Percentiles rank a stretch among this genome's conserved stretches.
Evolutionary conservation across 2,113 vertebrate genomes (phyloP).

Genomic region (Eolophus roseicapilla): DNA sequence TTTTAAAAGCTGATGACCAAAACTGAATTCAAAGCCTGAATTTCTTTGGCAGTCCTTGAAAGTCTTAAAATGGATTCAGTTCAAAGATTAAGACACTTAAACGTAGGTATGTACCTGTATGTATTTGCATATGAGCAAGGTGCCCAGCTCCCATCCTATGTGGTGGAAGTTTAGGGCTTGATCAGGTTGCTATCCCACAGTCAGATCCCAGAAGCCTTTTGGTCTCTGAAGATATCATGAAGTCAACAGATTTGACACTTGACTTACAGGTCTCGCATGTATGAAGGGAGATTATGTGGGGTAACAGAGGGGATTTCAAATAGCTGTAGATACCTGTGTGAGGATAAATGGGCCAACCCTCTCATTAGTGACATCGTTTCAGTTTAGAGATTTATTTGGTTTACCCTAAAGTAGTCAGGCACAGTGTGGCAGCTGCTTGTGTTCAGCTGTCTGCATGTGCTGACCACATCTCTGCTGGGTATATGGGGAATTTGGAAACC

Average conservation of each 20-base stretch:
- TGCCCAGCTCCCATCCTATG: neutral
- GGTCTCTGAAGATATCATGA: neutral
- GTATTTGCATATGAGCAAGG: neutral
- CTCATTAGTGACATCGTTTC: neutral
- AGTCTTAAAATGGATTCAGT: neutral
- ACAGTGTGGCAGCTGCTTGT: neutral
- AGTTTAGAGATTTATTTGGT: neutral
- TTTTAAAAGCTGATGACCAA: neutral
- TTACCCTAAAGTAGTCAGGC: neutral
- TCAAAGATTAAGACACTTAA: neutral
- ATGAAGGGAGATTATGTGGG: neutral
- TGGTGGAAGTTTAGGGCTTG: neutral
- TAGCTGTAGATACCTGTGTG: neutral
- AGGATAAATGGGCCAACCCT: neutral
- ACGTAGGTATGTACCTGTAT: neutral
- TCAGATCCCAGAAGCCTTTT: neutral
- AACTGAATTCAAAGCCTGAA: neutral
- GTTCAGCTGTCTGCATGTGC: neutral
- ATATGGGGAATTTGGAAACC: neutral
- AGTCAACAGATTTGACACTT: neutral
- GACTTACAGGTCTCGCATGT: neutral
- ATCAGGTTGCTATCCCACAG: neutral
- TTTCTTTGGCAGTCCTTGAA: neutral
- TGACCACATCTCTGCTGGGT: neutral
- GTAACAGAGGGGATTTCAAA: neutral